A percentile compares a stretch with the other conserved stretches of the same genome.
phyloP scores from a whole-genome alignment of 2,888 invertebrate species.

The Lymantria monacha region DNA sequence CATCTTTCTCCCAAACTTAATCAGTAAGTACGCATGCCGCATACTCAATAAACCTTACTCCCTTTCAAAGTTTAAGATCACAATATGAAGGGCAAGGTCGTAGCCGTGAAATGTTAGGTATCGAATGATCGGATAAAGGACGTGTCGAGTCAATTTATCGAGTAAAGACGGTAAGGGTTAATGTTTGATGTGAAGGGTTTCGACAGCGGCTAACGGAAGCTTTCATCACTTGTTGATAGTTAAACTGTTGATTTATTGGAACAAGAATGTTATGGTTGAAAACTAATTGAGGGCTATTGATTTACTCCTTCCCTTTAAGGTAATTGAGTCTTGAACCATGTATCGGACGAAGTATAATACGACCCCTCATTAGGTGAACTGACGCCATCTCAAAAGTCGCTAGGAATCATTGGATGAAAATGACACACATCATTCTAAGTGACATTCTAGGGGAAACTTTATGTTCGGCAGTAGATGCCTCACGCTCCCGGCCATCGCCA shows the following conservation, averaged over 20 bases:
- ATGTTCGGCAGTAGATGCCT: too few species aligned
- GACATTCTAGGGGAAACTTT: too few species aligned
- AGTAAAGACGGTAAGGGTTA: constrained; percentile 18
- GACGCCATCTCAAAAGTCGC: too few species aligned
- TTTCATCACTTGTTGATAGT: constrained; percentile 4
- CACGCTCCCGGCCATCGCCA: too few species aligned
- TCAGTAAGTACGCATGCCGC: neutral
- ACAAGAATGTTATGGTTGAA: too few species aligned
- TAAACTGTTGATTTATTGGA: neutral
- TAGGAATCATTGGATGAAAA: too few species aligned
- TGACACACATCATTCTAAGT: too few species aligned
- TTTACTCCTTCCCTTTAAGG: too few species aligned
- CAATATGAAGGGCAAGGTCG: constrained; percentile 8
- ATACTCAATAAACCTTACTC: constrained; percentile 3
- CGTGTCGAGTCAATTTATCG: constrained; percentile 23
- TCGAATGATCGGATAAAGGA: constrained; percentile 22
- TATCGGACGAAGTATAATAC: too few species aligned
- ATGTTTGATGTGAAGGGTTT: constrained; percentile 20
- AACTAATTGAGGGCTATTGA: neutral
- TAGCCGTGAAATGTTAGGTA: constrained; percentile 23
- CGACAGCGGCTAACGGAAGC: constrained; percentile 5
- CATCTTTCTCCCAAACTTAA: neutral
- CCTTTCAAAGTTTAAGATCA: constrained; percentile 2
- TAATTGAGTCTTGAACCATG: too few species aligned
- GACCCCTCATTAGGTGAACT: too few species aligned